Evolutionary conservation across 2,113 vertebrate species (phyloP), one percentile per base, ranked within the genome.

Genomic region (Natator depressus): DNA sequence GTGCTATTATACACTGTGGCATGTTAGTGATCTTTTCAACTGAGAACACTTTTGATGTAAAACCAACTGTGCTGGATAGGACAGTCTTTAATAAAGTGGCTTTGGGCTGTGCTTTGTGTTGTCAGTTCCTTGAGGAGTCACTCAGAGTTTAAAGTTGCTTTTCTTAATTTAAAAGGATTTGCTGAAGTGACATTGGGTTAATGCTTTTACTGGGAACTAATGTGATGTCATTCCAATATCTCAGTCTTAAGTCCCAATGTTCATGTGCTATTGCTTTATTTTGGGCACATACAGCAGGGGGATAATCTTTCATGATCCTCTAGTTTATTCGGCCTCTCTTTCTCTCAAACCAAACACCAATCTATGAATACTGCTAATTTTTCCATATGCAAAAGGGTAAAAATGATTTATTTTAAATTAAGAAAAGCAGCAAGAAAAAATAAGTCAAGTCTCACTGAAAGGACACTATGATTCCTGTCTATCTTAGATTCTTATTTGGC

Each of bases 141-240:
- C 31, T 42, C 20, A 83, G 49, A 91, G 11, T 91, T 94, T 93
- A 85, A 94, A 96, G 38, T 84, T 49, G 11, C 62, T 94, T 91
- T 38, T 84, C 14, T 47, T 93, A 81, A 75, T 91, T 82, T 17
- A 87, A 80, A 94, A 89, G 38, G 4, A 51, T 46, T 87, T 94
- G 24, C 22, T 55, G 12, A 62, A 80, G 46, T 4, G 25, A 75
- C 76, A 80, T 38, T 54, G 7, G 4, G 2, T 89, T 93, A 89
- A 93, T 54, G 55, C 55, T 46, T 92, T 94, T 91, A 93, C 31
- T 87, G 49, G 49, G 17, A 87, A 91, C 12, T 25, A 90, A 84
- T 5, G 6, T 84, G 2, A 1, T 75, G 17, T 62, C 42, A 83
- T 79, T 89, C 89, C 54, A 95, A 59, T 83, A 81, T n/a, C 24